phyloP scores from a whole-genome alignment of 1,140 invertebrate genomes.

The Halictus rubicundus region DNA sequence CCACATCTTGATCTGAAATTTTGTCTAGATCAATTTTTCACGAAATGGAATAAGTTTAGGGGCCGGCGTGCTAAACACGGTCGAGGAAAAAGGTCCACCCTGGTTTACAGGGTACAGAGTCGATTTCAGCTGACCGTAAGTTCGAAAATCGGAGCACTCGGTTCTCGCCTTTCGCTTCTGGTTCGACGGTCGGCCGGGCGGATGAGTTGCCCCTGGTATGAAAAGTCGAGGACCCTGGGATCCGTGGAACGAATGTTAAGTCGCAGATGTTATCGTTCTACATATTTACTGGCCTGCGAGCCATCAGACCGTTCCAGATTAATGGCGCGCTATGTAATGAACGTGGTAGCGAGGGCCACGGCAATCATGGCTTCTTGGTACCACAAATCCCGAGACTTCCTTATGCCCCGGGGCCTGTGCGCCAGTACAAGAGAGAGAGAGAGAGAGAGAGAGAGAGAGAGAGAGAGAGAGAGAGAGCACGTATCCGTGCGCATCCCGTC shows the following conservation, averaged over 20 bases:
- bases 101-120: too few relatives aligned
- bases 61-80: too few relatives aligned
- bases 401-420: conserved; percentile 36
- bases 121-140: too few relatives aligned
- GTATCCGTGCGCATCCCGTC: conserved; percentile 21
- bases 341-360: conserved; percentile 66
- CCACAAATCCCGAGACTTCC: conserved; percentile 67
- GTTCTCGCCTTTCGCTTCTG: neutral
- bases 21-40: too few relatives aligned
- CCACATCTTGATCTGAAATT: too few relatives aligned
- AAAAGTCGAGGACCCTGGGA: conserved; percentile 52
- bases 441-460: too few relatives aligned
- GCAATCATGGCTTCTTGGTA: conserved; percentile 71
- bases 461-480: too few relatives aligned
- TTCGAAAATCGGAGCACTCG: neutral
- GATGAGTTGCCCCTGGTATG: conserved; percentile 56
- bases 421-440: neutral
- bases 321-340: conserved; percentile 77
- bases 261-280: conserved; percentile 70
- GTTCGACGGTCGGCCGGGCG: conserved; percentile 5
- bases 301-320: conserved; percentile 72
- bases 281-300: conserved; percentile 71
- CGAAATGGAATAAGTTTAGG: too few relatives aligned
- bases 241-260: conserved; percentile 65
- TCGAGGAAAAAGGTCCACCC: too few relatives aligned